Percentiles rank a stretch among this genome's conserved stretches.
phyloP scores from a whole-genome alignment of 2,888 invertebrate species.

The Drosophila neutralis region DNA sequence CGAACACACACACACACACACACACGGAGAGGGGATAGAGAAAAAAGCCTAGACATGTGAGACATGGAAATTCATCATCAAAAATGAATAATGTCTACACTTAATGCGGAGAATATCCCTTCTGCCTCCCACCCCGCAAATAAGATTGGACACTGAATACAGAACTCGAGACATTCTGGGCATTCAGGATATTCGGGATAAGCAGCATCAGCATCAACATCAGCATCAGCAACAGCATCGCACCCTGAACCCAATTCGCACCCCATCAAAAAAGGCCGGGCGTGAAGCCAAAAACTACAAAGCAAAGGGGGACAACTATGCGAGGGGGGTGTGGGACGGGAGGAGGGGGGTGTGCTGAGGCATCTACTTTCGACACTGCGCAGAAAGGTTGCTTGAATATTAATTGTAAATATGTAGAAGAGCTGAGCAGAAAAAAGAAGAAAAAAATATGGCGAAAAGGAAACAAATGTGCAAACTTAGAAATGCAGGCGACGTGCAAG shows the following conservation, averaged over 20 bases:
- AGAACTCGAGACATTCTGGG: conserved; percentile 15
- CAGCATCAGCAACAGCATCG: conserved; percentile 39
- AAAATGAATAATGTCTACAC: conserved; percentile 84
- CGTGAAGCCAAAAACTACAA: conserved; percentile 67
- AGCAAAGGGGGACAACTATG: conserved; percentile 3
- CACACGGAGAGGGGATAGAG: not conserved
- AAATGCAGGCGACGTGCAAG: conserved; percentile 80
- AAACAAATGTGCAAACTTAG: conserved; percentile 80
- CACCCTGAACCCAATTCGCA: conserved; percentile 73
- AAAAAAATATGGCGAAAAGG: conserved; percentile 32
- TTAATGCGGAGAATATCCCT: conserved; percentile 73
- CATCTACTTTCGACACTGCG: conserved; percentile 57
- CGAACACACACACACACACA: not conserved
- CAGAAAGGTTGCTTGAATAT: conserved; percentile 79
- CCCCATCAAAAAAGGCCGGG: conserved; percentile 76
- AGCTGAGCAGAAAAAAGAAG: conserved; percentile 25
- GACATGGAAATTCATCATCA: conserved; percentile 84
- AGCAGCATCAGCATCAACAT: conserved; percentile 44
- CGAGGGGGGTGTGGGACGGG: not conserved
- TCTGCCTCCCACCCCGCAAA: conserved; percentile 10
- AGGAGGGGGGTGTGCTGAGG: not conserved
- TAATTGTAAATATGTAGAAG: conserved; percentile 73
- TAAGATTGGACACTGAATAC: conserved; percentile 34
- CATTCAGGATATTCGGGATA: conserved; percentile 34
- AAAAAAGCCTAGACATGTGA: conserved; percentile 74